Percentiles rank a stretch among this genome's conserved stretches.
Evolutionary conservation across 2,797 vertebrate species (phyloP).

Genomic region (Tangara arthus): DNA sequence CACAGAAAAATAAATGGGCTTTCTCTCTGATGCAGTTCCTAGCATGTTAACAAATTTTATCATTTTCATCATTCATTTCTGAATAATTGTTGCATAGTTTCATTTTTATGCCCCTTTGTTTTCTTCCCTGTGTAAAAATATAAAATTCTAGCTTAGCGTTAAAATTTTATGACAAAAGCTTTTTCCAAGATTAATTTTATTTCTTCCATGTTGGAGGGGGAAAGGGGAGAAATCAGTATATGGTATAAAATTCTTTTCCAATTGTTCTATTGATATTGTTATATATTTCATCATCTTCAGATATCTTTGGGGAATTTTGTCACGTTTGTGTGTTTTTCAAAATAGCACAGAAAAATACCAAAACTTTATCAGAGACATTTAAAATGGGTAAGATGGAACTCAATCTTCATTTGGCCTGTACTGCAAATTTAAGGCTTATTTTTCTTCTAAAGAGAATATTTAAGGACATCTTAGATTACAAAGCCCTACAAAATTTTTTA

Average conservation of each 20-base stretch:
- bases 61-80: not conserved
- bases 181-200: not conserved
- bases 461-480: not conserved
- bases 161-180: not conserved
- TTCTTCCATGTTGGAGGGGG: not conserved
- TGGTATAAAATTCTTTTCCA: not conserved
- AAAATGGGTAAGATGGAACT: not conserved
- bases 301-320: not conserved
- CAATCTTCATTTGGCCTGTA: not conserved
- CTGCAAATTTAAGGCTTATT: not conserved
- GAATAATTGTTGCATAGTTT: not conserved
- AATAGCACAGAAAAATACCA: not conserved
- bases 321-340: not conserved
- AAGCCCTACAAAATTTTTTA: not conserved
- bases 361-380: not conserved
- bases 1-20: not conserved
- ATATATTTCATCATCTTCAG: not conserved
- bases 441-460: not conserved
- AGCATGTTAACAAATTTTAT: not conserved
- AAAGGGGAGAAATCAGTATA: not conserved
- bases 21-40: not conserved
- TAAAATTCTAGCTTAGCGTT: not conserved
- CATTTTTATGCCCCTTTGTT: not conserved
- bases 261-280: not conserved
- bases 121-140: not conserved